A percentile compares a stretch with the other conserved stretches of the same genome.
phyloP scores from a whole-genome alignment of 2,113 vertebrate species.

The Macquaria australasica region DNA sequence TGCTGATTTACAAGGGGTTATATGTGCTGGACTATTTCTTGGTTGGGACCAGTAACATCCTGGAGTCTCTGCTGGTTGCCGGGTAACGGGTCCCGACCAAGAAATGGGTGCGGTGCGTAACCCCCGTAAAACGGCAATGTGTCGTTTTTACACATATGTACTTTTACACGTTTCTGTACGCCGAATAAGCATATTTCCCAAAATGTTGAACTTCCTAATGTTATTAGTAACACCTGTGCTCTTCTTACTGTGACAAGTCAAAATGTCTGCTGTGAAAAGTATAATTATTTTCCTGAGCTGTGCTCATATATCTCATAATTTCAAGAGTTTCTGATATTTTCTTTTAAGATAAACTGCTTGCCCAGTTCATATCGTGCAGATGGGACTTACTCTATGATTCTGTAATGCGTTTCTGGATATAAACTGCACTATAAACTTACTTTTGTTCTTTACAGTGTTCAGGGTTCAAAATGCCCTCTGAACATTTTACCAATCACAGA shows the following conservation, averaged over 20 bases:
- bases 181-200: neutral
- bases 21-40: neutral
- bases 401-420: neutral
- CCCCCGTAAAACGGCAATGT: neutral
- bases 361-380: neutral
- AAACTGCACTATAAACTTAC: conserved; percentile 22
- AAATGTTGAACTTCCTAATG: neutral
- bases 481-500: neutral
- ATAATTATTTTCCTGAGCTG: neutral
- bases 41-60: too few species aligned
- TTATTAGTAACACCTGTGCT: neutral
- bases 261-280: conserved; percentile 22
- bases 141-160: neutral
- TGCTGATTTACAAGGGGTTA: too few species aligned
- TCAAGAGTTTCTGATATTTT: neutral
- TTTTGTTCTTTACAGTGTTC: neutral
- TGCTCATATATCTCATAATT: neutral
- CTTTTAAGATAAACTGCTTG: neutral
- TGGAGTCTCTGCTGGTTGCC: too few species aligned
- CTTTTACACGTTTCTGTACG: neutral
- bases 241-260: neutral
- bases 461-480: neutral
- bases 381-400: too few species aligned
- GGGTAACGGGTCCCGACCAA: neutral
- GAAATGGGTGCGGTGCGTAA: neutral